phyloP scores from a whole-genome alignment of 2,113 vertebrate genomes.

The Pygoscelis antarcticus region DNA sequence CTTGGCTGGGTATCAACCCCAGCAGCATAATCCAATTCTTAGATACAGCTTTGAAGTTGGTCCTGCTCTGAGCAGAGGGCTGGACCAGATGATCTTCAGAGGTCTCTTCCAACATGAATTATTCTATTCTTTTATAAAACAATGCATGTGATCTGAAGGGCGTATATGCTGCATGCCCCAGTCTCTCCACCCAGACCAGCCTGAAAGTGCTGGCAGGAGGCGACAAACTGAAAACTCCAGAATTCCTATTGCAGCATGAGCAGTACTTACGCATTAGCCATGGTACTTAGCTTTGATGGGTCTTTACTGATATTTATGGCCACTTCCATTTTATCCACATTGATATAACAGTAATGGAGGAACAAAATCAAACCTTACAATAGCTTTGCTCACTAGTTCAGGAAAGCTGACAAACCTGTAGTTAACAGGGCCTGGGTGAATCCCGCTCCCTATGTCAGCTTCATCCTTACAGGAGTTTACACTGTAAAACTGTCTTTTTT shows the following conservation, averaged over 20 bases:
- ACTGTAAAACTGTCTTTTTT: background rate
- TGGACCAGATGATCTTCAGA: background rate
- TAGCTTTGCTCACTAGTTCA: background rate
- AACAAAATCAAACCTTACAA: background rate
- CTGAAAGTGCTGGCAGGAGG: background rate
- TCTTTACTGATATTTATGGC: background rate
- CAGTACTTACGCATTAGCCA: fast-evolving
- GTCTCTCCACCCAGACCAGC: background rate
- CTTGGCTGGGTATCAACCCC: background rate
- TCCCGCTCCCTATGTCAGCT: background rate
- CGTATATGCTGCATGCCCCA: background rate
- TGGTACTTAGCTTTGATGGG: background rate
- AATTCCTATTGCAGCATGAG: background rate
- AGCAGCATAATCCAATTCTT: background rate
- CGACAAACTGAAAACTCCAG: background rate
- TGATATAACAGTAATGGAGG: background rate
- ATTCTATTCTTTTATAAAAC: background rate
- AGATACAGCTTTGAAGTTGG: background rate
- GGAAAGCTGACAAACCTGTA: background rate
- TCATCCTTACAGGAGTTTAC: background rate
- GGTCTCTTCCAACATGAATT: background rate
- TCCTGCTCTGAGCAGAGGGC: background rate
- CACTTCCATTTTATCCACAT: background rate
- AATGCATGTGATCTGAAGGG: background rate
- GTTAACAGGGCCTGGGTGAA: background rate